Percentiles rank a stretch among this genome's conserved stretches.
phyloP scores from a whole-genome alignment of 2,113 vertebrate genomes.

The Campylomormyrus tamandua region DNA sequence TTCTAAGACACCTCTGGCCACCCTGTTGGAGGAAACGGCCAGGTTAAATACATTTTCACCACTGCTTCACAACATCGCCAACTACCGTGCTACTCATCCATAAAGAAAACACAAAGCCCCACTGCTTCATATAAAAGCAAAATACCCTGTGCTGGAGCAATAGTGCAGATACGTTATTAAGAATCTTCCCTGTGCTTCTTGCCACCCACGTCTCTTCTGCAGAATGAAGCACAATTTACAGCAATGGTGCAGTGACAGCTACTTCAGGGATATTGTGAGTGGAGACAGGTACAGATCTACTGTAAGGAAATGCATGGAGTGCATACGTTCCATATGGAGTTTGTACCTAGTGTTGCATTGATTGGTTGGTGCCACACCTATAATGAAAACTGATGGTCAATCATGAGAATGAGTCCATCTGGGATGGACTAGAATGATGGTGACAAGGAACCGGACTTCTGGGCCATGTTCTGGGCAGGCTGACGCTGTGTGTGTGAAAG shows the following conservation, averaged over 20 bases:
- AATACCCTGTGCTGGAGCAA: not conserved
- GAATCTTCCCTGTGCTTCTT: not conserved
- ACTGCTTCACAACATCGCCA: not conserved
- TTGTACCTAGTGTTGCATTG: not conserved
- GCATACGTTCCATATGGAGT: not conserved
- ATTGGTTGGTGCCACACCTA: not conserved
- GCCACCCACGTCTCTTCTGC: not conserved
- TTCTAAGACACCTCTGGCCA: constrained; percentile 29
- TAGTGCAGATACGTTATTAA: not conserved
- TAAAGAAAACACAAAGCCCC: not conserved
- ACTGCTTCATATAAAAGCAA: not conserved
- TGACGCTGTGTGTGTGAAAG: not conserved
- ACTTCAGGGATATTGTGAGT: not conserved
- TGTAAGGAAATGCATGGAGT: not conserved
- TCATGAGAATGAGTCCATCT: not conserved
- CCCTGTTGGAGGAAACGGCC: not conserved
- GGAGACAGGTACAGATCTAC: not conserved
- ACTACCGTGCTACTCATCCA: not conserved
- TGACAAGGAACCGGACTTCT: not conserved
- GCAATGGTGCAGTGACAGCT: not conserved
- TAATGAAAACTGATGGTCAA: not conserved
- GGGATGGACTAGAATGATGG: not conserved
- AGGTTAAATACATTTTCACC: not conserved
- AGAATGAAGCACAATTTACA: not conserved
- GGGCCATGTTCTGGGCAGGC: not conserved